phyloP scores from a whole-genome alignment of 2,797 vertebrate species.

The Lagodon rhomboides region DNA sequence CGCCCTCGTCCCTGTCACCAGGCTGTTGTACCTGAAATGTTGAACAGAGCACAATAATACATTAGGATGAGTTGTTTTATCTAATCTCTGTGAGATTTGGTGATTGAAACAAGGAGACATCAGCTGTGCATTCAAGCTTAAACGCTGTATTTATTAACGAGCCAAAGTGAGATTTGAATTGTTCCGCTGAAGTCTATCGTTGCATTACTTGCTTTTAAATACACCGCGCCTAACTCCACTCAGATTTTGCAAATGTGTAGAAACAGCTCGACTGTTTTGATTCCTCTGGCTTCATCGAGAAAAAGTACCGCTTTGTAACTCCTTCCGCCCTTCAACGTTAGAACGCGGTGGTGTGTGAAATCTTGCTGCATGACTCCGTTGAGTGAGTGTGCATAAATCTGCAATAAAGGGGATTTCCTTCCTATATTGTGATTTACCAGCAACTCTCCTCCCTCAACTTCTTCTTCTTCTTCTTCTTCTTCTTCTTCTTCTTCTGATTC shows the following conservation, averaged over 20 bases:
- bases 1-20: constrained; percentile 93
- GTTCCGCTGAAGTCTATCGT: not conserved
- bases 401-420: constrained; percentile 5
- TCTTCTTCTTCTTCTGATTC: not conserved
- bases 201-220: not conserved
- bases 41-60: constrained; percentile 29
- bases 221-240: not conserved
- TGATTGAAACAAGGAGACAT: constrained; percentile 26
- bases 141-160: constrained; percentile 25
- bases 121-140: constrained; percentile 20
- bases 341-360: not conserved
- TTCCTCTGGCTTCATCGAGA: not conserved
- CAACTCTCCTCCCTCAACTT: not conserved
- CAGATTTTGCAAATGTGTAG: not conserved
- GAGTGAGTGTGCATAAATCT: not conserved
- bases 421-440: not conserved
- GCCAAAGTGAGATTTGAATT: not conserved
- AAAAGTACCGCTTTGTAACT: not conserved
- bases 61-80: constrained; percentile 6
- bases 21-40: constrained; percentile 91
- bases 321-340: not conserved
- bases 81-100: constrained; percentile 46
- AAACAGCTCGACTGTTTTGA: not conserved
- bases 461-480: not conserved
- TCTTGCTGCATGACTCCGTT: not conserved